phyloP scores from a whole-genome alignment of 2,888 invertebrate genomes.

The Platycheirus albimanus region DNA sequence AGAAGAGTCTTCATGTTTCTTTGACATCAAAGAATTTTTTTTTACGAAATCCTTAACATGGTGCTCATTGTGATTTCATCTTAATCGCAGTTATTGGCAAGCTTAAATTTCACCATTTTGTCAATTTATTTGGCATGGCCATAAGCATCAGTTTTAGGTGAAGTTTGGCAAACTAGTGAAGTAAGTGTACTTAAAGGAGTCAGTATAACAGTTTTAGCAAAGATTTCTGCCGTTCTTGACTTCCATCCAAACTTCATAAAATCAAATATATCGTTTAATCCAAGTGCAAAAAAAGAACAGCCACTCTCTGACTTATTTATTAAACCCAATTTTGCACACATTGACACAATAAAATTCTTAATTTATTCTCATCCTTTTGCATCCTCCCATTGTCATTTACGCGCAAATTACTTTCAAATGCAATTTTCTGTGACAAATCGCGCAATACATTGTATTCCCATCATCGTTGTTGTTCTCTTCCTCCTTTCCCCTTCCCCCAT shows the following conservation, averaged over 20 bases:
- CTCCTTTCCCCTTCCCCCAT: not conserved
- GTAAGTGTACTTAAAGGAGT: too few relatives aligned
- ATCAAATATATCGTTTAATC: not conserved
- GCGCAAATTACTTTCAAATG: constrained; percentile 69
- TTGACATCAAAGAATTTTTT: too few relatives aligned
- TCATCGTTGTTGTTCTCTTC: constrained; percentile 35
- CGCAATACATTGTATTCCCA: constrained; percentile 66
- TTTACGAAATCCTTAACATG: too few relatives aligned
- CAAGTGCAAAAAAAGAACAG: not conserved
- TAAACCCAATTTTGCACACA: constrained; percentile 30
- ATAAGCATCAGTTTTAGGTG: too few relatives aligned
- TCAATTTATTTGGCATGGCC: too few relatives aligned
- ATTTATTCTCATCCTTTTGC: constrained; percentile 16
- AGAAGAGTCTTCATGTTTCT: too few relatives aligned
- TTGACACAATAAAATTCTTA: constrained; percentile 1
- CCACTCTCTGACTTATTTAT: constrained; percentile 18
- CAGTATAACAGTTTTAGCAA: too few relatives aligned
- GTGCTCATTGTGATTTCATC: too few relatives aligned
- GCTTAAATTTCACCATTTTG: too few relatives aligned
- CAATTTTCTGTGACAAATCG: constrained; percentile 74
- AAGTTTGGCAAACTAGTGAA: too few relatives aligned
- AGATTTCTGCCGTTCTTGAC: too few relatives aligned
- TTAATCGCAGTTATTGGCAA: too few relatives aligned
- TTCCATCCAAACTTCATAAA: not conserved
- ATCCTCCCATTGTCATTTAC: constrained; percentile 26